Conservation (phyloP, 2,113 vertebrate genomes). For the Tamias sibiricus region DNA sequence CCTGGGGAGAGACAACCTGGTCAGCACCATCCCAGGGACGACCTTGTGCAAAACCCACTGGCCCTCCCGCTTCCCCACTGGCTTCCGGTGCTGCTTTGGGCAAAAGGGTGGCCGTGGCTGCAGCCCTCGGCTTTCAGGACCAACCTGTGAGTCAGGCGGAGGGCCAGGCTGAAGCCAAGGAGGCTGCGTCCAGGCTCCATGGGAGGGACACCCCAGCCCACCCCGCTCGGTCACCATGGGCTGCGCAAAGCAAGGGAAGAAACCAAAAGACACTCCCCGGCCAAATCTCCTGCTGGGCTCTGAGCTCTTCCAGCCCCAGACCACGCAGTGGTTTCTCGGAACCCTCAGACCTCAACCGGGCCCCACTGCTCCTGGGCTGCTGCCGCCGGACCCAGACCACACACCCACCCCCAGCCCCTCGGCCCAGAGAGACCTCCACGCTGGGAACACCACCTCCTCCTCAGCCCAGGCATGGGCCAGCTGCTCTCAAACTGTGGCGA, state of each 20-base stretch:
- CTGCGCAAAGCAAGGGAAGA: rapidly evolving
- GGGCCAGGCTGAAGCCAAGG: neutral
- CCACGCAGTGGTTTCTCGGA: no score
- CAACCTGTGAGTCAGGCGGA: neutral
- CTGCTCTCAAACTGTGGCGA: neutral
- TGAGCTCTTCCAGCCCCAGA: neutral
- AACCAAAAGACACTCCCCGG: no score
- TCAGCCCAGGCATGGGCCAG: neutral
- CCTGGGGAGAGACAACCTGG: slow-evolving; percentile 64
- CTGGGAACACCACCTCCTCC: neutral
- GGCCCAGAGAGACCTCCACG: no score
- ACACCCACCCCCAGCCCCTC: rapidly evolving
- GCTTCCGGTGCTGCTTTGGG: neutral
- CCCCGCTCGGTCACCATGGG: neutral
- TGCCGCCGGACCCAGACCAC: rapidly evolving
- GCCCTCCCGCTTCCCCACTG: rapidly evolving
- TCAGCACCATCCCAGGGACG: rapidly evolving
- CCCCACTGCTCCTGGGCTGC: neutral
- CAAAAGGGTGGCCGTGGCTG: neutral
- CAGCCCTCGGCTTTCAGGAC: neutral
- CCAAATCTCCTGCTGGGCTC: neutral
- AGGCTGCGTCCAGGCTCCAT: neutral
- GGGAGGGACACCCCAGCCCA: neutral
- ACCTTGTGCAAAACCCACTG: rapidly evolving
- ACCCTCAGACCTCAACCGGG: rapidly evolving